Conservation (phyloP, 2,113 vertebrate species). For the Equus quagga region DNA sequence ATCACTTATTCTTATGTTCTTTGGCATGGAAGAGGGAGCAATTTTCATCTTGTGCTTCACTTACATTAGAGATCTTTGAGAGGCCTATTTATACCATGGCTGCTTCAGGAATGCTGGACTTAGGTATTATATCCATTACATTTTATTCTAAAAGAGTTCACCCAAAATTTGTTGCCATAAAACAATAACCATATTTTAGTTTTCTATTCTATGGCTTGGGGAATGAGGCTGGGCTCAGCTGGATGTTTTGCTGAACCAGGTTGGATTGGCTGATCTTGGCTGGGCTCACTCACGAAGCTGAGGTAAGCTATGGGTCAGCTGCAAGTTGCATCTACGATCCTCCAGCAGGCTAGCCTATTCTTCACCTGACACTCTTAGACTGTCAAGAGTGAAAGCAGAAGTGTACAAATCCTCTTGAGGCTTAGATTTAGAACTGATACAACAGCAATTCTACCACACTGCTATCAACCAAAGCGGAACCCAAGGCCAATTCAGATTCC, state of each 20-base stretch:
- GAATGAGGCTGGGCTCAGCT: background rate
- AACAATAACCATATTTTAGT: background rate
- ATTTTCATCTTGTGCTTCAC: background rate
- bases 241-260: background rate
- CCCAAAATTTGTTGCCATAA: background rate
- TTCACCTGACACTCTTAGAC: background rate
- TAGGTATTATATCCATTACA: background rate
- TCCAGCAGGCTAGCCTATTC: background rate
- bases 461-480: background rate
- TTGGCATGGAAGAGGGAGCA: fast-evolving
- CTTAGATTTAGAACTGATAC: background rate
- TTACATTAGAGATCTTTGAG: background rate
- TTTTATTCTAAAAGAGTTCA: background rate
- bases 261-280: background rate
- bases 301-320: background rate
- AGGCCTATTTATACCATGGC: background rate
- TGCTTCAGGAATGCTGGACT: background rate
- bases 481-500: background rate
- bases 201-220: background rate
- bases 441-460: background rate
- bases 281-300: background rate
- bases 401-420: background rate
- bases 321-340: background rate
- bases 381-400: background rate
- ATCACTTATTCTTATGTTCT: background rate